These are phyloP conservation scores for Labroides dimidiatus DNA, from an alignment of 2,797 vertebrate genomes.

Conservation along the genomic window DNA sequence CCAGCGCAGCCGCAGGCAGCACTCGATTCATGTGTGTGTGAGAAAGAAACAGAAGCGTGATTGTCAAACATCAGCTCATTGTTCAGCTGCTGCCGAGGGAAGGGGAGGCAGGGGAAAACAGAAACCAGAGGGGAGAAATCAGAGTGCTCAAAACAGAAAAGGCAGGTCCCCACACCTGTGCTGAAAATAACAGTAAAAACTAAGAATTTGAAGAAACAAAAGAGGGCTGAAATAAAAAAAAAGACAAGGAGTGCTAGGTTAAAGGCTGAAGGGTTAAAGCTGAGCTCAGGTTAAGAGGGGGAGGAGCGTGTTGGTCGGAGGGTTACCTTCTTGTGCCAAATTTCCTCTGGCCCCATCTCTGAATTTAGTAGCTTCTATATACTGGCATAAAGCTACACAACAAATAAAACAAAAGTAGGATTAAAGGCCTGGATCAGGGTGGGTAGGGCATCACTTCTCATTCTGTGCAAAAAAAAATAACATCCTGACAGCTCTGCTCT, in stretches of 20 bases:
- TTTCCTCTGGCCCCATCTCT: conserved; percentile 95
- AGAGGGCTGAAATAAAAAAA: conserved; percentile 46
- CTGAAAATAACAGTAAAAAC: conserved; percentile 67
- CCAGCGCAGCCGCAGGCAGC: conserved; percentile 74
- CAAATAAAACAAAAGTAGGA: conserved; percentile 95
- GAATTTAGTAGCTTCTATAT: conserved; percentile 99
- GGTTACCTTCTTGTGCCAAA: conserved; percentile 97
- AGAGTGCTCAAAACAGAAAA: conserved; percentile 62
- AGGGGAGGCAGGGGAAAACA: conserved; percentile 23
- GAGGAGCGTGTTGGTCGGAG: conserved; percentile 76
- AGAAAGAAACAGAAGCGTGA: conserved; percentile 81
- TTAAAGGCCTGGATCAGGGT: conserved; percentile 71
- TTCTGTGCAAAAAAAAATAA: conserved; percentile 31
- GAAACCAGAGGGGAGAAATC: conserved; percentile 54
- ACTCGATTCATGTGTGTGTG: conserved; percentile 63
- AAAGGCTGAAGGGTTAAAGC: conserved; percentile 85
- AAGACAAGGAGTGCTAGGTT: conserved; percentile 77
- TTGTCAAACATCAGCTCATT: conserved; percentile 79
- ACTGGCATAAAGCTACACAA: conserved; percentile 99
- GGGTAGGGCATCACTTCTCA: conserved; percentile 76
- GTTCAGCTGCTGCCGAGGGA: conserved; percentile 72
- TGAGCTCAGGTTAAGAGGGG: conserved; percentile 82
- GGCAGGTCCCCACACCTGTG: conserved; percentile 58
- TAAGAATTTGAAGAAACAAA: conserved; percentile 57
- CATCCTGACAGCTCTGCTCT: conserved; percentile 42